Percentiles rank a stretch among this genome's conserved stretches.
These are phyloP conservation scores for Hydrozoanthus tunicans DNA, from an alignment of 64 coral and sea anemone species.

Conservation along the genomic window DNA sequence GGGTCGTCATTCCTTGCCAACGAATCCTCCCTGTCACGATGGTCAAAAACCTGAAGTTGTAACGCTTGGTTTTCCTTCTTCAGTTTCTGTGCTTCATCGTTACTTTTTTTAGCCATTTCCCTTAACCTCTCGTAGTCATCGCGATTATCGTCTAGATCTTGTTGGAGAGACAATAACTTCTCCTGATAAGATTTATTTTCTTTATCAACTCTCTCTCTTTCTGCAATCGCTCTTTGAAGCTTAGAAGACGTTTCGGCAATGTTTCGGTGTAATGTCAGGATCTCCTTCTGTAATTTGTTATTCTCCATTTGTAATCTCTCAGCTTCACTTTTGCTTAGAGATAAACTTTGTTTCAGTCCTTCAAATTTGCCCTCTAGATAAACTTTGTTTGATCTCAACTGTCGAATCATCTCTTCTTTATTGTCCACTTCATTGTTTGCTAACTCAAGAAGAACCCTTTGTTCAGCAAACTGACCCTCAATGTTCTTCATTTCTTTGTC, in stretches of 20 bases:
- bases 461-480: constrained; percentile 62
- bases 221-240: constrained; percentile 59
- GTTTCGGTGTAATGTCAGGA: constrained; percentile 65
- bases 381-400: constrained; percentile 72
- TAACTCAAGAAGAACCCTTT: constrained; percentile 70
- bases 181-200: constrained; percentile 58
- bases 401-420: constrained; percentile 73
- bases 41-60: constrained; percentile 44
- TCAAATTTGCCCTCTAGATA: constrained; percentile 79
- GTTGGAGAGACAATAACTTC: constrained; percentile 52
- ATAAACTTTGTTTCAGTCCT: constrained; percentile 68
- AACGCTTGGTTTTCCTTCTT: constrained; percentile 65
- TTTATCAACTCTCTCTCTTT: constrained; percentile 55
- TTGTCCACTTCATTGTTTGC: constrained; percentile 72
- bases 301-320: constrained; percentile 73
- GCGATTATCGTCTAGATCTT: constrained; percentile 42
- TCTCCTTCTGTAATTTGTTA: constrained; percentile 67
- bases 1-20: constrained; percentile 53
- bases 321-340: constrained; percentile 56
- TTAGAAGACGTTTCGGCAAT: constrained; percentile 66
- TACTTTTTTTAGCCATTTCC: constrained; percentile 55
- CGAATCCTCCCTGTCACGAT: constrained; percentile 57
- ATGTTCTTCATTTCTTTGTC: constrained; percentile 28
- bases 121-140: constrained; percentile 44
- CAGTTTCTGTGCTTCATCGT: constrained; percentile 41